Evolutionary conservation across 1,140 invertebrate species (phyloP).

Genomic region (Apis dorsata): DNA sequence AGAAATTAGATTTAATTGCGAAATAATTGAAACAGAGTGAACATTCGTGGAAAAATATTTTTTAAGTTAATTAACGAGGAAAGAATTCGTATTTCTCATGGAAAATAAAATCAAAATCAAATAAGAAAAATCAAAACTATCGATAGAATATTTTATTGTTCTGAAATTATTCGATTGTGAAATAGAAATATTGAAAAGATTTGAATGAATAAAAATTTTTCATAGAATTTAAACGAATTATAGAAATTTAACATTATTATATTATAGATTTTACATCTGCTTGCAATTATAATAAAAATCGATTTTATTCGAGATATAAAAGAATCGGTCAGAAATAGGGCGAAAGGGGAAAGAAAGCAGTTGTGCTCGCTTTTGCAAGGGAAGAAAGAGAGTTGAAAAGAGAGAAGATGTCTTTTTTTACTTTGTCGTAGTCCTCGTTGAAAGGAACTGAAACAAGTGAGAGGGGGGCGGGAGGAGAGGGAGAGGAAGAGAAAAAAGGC

Average conservation of each 20-base stretch:
- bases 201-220: no score
- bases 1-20: neutral
- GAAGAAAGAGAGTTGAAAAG: neutral
- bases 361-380: neutral
- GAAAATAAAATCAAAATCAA: neutral
- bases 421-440: conserved; percentile 11
- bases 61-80: neutral
- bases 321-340: neutral
- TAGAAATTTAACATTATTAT: no score
- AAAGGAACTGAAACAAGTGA: conserved; percentile 12
- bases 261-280: neutral
- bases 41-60: neutral
- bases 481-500: neutral
- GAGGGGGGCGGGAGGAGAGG: neutral
- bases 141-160: neutral
- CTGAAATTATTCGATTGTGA: neutral
- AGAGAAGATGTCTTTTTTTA: neutral
- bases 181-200: no score
- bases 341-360: neutral
- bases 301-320: neutral
- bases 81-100: neutral
- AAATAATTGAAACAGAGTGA: neutral
- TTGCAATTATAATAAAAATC: neutral
- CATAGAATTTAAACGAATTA: no score
- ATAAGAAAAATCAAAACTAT: neutral